Percentiles rank a stretch among this genome's conserved stretches.
Conservation (phyloP, 2,888 invertebrate genomes). For the Oegoconia quadripuncta region DNA sequence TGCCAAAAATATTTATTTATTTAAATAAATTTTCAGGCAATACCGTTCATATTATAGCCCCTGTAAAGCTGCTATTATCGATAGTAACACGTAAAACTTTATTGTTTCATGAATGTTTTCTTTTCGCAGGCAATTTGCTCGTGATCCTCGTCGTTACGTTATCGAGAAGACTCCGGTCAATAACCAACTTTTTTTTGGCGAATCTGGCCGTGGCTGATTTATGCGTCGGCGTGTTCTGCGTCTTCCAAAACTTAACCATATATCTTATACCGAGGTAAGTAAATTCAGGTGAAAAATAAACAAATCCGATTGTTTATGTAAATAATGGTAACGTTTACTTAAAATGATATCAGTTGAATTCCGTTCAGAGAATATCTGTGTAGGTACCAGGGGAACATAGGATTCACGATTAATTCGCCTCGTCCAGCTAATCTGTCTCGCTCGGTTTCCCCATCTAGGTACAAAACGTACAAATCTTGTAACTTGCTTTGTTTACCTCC, state of each 20-base stretch:
- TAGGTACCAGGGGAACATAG: too few relatives aligned
- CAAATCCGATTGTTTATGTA: neutral
- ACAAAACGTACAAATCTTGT: too few relatives aligned
- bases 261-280: constrained; percentile 87
- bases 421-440: too few relatives aligned
- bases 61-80: too few relatives aligned
- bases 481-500: too few relatives aligned
- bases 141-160: constrained; percentile 92
- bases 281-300: constrained; percentile 10
- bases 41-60: too few relatives aligned
- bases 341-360: neutral
- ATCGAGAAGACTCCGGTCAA: constrained; percentile 89
- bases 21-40: too few relatives aligned
- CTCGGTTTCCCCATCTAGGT: too few relatives aligned
- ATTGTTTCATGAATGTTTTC: too few relatives aligned
- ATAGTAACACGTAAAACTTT: too few relatives aligned
- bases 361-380: neutral
- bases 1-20: too few relatives aligned
- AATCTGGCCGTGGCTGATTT: constrained; percentile 94
- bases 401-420: too few relatives aligned
- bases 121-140: constrained; percentile 87
- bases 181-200: constrained; percentile 95
- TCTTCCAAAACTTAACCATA: constrained; percentile 92
- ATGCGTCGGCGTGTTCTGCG: constrained; percentile 95
- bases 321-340: neutral